phyloP scores from a whole-genome alignment of 2,888 invertebrate genomes.

The Elaeidobius kamerunicus region DNA sequence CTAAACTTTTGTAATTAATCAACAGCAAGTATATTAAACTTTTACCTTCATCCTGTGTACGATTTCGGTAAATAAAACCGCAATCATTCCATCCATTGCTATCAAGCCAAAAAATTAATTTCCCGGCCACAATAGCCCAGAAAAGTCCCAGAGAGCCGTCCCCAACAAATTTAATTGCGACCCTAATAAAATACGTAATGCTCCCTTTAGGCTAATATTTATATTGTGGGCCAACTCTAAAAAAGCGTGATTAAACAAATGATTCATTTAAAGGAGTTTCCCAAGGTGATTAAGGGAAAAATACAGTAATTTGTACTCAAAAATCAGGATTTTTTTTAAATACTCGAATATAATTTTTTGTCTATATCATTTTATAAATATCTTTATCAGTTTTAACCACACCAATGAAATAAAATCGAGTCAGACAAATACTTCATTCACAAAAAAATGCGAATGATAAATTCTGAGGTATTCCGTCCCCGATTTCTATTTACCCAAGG shows the following conservation, averaged over 20 bases:
- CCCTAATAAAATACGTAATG: conserved; percentile 14
- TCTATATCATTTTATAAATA: too few species aligned
- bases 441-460: conserved; percentile 10
- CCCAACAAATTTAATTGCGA: conserved; percentile 13
- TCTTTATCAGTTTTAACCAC: too few species aligned
- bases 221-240: conserved; percentile 1
- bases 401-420: too few species aligned
- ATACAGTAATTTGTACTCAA: too few species aligned
- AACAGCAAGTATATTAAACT: too few species aligned
- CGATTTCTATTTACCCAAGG: conserved; percentile 24
- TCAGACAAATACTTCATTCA: background rate
- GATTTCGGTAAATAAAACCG: conserved; percentile 7
- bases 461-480: conserved; percentile 12
- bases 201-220: background rate
- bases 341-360: too few species aligned
- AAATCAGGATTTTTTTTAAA: too few species aligned
- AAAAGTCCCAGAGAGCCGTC: conserved; percentile 1
- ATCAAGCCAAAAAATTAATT: conserved; percentile 13
- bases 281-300: too few species aligned
- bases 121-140: conserved; percentile 1
- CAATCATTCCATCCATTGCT: conserved; percentile 8
- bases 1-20: too few species aligned
- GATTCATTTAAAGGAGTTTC: background rate
- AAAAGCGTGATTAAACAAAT: background rate
- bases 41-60: too few species aligned